Base-by-base conservation (phyloP, 2,113 vertebrate genomes). In the Actenoides lindsayi region DNA sequence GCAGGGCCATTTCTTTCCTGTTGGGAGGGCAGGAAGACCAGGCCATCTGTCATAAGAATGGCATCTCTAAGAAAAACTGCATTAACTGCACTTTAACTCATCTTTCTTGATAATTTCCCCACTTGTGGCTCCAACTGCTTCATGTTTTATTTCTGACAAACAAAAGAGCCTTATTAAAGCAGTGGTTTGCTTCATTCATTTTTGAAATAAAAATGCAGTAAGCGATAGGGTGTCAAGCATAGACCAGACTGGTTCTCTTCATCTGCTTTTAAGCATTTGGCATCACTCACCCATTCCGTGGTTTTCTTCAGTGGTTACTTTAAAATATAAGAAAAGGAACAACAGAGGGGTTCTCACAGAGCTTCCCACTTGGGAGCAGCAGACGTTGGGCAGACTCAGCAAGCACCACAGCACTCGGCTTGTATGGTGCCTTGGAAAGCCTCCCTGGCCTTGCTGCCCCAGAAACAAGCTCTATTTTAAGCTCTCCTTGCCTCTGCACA, bases 111-210 rank as follows among this genome's bases (percentile, higher is more conserved):
- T 90, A 50, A 82, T 96, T 64, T 95, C 44, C 51, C 41, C 23
- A 56, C 63, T 83, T 92, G 50, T 59, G 60, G 23, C 57, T 90
- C 75, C 1, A 6, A 64, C 71, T 59, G 19, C 25, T 90, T 93
- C 42, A 13, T 70, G 33, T 54, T 96, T 88, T 91, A 70, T 88
- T 90, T 71, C 92, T 87, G 68, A 81, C 17, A 80, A 90, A 65
- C 33, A 37, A 71, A 87, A 65, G 48, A 79, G 13, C 39, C 28
- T 75, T 93, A 76, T 84, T 93, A 92, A 94, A 95, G 28, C 35
- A 57, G 33, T 53, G 53, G 33, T 82, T 92, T 93, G 39, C 51
- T 93, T 89, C 30, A 78, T 51, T 70, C 27, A 79, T 60, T 80
- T 93, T 69, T 75, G 11, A 95, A 83, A 70, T 87, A 71, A 92